Percentiles rank a stretch among this genome's conserved stretches.
These are phyloP conservation scores for Myotis davidii DNA, from an alignment of 2,113 vertebrate genomes.

Conservation along the genomic window DNA sequence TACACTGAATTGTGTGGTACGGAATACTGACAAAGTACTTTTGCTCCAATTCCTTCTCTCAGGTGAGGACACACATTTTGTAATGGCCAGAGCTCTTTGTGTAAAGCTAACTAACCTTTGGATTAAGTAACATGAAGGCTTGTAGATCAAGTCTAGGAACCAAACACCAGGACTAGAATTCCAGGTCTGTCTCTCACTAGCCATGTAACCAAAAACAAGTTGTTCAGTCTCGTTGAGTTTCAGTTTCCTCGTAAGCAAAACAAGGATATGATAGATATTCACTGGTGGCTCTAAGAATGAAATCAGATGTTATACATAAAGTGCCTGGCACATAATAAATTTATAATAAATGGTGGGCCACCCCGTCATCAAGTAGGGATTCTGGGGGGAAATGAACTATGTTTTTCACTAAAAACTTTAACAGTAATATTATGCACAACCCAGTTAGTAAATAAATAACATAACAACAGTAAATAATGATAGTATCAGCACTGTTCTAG, in stretches of 20 bases:
- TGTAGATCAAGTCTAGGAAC: neutral
- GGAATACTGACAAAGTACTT: neutral
- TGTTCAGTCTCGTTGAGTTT: neutral
- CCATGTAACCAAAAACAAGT: neutral
- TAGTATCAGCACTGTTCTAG: neutral
- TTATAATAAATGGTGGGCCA: neutral
- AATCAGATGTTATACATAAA: neutral
- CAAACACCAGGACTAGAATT: neutral
- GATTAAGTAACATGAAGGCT: slow-evolving; percentile 2
- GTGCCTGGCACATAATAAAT: neutral
- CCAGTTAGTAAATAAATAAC: neutral
- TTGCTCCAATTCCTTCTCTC: neutral
- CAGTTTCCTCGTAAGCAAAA: slow-evolving; percentile 5
- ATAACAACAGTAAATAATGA: neutral
- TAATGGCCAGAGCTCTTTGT: neutral
- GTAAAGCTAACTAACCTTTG: neutral
- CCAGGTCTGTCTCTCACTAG: neutral
- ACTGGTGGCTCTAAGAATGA: neutral
- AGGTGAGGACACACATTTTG: neutral
- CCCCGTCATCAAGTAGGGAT: neutral
- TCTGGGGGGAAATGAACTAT: neutral
- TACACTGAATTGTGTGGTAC: neutral
- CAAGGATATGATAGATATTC: neutral
- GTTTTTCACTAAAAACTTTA: neutral
- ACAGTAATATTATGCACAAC: neutral